phyloP scores from a whole-genome alignment of 2,888 invertebrate genomes.

The Nysson spinosus region DNA sequence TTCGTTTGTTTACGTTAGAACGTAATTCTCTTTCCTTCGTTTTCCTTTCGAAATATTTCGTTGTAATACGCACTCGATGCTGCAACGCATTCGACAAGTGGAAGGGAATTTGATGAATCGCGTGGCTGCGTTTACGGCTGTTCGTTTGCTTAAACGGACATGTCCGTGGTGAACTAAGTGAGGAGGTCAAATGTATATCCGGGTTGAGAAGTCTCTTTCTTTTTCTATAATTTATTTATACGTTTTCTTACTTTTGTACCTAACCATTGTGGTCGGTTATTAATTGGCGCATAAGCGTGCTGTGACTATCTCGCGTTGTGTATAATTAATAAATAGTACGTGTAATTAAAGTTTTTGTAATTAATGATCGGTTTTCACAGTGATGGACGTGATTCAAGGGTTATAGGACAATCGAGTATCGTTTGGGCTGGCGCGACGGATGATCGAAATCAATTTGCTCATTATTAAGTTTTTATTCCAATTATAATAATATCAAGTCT shows the following conservation, averaged over 20 bases:
- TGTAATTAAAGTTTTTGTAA: too few relatives aligned
- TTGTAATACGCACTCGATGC: neutral
- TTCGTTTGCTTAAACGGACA: slow-evolving; percentile 19
- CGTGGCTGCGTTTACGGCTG: slow-evolving; percentile 48
- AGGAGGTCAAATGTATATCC: neutral
- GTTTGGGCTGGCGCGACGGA: too few relatives aligned
- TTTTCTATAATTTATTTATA: neutral
- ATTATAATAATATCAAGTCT: too few relatives aligned
- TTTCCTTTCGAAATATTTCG: slow-evolving; percentile 13
- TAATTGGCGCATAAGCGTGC: slow-evolving; percentile 9
- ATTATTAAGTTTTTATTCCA: too few relatives aligned
- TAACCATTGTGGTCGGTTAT: neutral
- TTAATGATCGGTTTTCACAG: too few relatives aligned
- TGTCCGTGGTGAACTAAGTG: neutral
- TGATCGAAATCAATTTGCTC: too few relatives aligned
- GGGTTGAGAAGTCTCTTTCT: neutral
- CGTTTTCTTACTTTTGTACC: neutral
- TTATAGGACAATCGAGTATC: too few relatives aligned
- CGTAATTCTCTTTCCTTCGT: slow-evolving; percentile 1
- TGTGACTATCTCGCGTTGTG: slow-evolving; percentile 7
- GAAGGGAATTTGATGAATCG: slow-evolving; percentile 4
- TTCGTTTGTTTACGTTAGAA: slow-evolving; percentile 26
- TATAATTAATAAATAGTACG: neutral
- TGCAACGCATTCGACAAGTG: neutral
- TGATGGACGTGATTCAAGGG: too few relatives aligned